phyloP scores from a whole-genome alignment of 2,888 invertebrate genomes.

The Aproaerema taeniolella region DNA sequence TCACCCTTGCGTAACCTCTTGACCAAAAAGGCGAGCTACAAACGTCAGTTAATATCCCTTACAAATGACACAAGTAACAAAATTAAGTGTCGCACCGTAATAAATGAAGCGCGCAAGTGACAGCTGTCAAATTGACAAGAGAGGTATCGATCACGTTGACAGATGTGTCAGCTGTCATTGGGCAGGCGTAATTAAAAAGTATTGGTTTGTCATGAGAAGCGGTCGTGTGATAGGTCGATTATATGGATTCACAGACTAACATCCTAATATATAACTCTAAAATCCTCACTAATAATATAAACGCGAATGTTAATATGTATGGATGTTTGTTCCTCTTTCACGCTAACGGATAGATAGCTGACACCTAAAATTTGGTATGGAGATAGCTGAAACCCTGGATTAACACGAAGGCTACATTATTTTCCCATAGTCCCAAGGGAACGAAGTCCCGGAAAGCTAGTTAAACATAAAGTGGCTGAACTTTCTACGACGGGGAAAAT shows the following conservation, averaged over 20 bases:
- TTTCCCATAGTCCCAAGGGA: neutral
- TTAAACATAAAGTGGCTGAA: too few relatives aligned
- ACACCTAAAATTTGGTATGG: neutral
- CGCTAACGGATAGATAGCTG: neutral
- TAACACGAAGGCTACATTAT: neutral
- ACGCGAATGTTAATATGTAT: neutral
- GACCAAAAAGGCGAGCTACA: conserved; percentile 11
- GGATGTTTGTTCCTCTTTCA: neutral
- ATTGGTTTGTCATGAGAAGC: conserved; percentile 17
- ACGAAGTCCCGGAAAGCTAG: too few relatives aligned
- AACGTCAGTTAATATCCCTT: conserved; percentile 5
- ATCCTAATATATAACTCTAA: too few relatives aligned
- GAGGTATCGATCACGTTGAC: conserved; percentile 32
- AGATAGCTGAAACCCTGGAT: neutral
- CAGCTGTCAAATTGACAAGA: conserved; percentile 17
- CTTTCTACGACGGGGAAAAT: too few relatives aligned
- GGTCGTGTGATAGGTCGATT: too few relatives aligned
- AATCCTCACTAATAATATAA: neutral
- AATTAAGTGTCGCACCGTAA: conserved; percentile 6
- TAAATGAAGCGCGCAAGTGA: conserved; percentile 12
- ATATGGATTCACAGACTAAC: too few relatives aligned
- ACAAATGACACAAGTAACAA: conserved; percentile 2
- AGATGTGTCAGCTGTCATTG: conserved; percentile 28
- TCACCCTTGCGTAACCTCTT: neutral
- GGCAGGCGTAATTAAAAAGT: conserved; percentile 30